Conservation (phyloP, 2,113 vertebrate genomes). For the Cercopithecus mona region DNA sequence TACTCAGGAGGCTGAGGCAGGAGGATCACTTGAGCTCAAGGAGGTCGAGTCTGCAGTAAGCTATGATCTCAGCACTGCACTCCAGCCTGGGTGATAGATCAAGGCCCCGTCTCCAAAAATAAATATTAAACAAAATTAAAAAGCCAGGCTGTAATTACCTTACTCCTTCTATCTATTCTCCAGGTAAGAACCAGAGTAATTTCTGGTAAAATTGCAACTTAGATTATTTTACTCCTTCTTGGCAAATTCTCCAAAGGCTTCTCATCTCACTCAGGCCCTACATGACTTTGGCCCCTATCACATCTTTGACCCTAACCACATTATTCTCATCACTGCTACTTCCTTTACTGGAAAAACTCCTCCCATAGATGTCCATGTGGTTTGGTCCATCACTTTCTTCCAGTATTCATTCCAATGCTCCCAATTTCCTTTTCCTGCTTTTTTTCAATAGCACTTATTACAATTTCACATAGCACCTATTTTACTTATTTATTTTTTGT, state of each 20-base stretch:
- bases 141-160: not conserved
- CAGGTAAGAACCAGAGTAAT: not conserved
- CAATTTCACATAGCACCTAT: not conserved
- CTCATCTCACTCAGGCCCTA: not conserved
- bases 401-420: not conserved
- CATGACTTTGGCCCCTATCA: fast-evolving
- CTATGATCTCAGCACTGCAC: not conserved
- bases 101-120: not conserved
- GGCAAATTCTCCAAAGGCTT: not conserved
- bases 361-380: fast-evolving
- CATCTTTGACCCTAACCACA: not conserved
- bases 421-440: not conserved
- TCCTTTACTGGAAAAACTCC: not conserved
- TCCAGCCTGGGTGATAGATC: not conserved
- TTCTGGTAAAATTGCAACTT: not conserved
- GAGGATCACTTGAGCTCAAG: not conserved
- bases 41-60: not conserved
- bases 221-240: not conserved
- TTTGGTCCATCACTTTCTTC: not conserved
- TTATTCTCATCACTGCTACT: not conserved
- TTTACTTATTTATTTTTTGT: not conserved
- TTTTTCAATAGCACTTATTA: not conserved
- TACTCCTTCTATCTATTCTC: not conserved
- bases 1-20: not conserved
- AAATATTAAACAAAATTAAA: no score